A percentile compares a stretch with the other conserved stretches of the same genome.
Evolutionary conservation across 2,888 invertebrate species (phyloP).

Genomic region (Acanthococcus lagerstroemiae): DNA sequence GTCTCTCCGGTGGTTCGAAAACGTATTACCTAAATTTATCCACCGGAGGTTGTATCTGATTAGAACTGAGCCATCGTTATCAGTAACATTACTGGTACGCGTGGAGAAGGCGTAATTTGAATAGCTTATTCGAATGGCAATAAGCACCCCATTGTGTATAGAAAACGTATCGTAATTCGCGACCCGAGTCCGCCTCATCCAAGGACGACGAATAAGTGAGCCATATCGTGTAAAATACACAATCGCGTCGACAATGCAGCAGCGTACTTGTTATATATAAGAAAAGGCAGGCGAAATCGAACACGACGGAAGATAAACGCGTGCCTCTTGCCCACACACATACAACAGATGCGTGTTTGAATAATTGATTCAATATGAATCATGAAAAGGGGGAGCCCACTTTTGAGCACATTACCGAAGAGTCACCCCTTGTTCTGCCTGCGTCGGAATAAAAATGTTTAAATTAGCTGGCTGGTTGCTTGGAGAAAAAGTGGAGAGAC

Average conservation of each 20-base stretch:
- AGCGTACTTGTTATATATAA: not conserved
- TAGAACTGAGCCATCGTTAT: no score
- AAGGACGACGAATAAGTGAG: no score
- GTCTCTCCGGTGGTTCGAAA: no score
- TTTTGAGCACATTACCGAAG: slow-evolving; percentile 3
- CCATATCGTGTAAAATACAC: no score
- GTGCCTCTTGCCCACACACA: slow-evolving; percentile 23
- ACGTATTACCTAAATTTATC: no score
- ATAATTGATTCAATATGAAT: slow-evolving; percentile 37
- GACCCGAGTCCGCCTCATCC: no score
- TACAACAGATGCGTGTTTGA: slow-evolving; percentile 36
- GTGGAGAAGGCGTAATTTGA: no score
- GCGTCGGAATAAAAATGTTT: slow-evolving; percentile 25
- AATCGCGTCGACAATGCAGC: not conserved
- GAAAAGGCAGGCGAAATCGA: not conserved
- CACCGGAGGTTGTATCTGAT: no score
- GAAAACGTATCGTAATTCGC: no score
- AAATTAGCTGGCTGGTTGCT: slow-evolving; percentile 25
- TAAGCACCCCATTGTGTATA: no score
- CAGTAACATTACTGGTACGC: no score
- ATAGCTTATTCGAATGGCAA: no score
- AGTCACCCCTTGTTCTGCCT: not conserved
- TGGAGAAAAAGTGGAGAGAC: not conserved
- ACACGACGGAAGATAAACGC: slow-evolving; percentile 11
- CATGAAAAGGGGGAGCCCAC: slow-evolving; percentile 31